Base-by-base conservation (phyloP, 2,888 invertebrate genomes). In the Ferrisia virgata region DNA sequence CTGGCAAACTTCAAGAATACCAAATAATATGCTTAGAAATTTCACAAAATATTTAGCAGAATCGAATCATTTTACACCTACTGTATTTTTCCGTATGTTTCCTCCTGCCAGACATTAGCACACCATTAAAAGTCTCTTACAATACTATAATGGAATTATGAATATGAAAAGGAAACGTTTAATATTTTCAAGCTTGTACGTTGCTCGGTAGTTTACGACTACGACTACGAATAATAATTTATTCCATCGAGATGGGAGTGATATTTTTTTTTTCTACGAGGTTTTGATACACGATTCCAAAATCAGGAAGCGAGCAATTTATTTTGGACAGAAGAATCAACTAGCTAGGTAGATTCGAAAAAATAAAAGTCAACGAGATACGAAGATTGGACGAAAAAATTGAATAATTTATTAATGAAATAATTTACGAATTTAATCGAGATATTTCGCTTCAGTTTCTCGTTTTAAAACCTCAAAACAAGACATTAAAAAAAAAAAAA, bases 331-430 rank as follows among this genome's bases (percentile, higher is more conserved):
- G n/a, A 18, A n/a, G 18, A 53, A 53, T 18, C 9, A 15, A 25
- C 28, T 64, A 64, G n/a, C n/a, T n/a, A n/a, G n/a, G n/a, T n/a
- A n/a, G n/a, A n/a, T 64, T 64, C 64, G 64, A 64, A 64, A 64
- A 64, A 64, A 28, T 64, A 15, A 28, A 64, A 64, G 28, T 64
- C 28, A 11, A 64, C 53, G 2, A 18, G 4, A 53, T 11, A 18
- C n/a, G 18, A 18, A 11, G 18, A 18, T 18, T 18, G 2, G 64
- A 11, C 28, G 4, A 28, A 64, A 28, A 64, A 28, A 64, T 28
- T 3, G 15, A 22, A 28, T 25, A 64, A 64, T 64, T 64, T 11
- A 2, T 28, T 11, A 64, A 64, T 28, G 64, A 28, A 64, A 64
- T 43, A 43, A 22, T 53, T 4, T 22, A 18, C 3, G 8, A 53